Evolutionary conservation across 2,797 vertebrate species (phyloP).

Genomic region (Halcyon chelicuti): DNA sequence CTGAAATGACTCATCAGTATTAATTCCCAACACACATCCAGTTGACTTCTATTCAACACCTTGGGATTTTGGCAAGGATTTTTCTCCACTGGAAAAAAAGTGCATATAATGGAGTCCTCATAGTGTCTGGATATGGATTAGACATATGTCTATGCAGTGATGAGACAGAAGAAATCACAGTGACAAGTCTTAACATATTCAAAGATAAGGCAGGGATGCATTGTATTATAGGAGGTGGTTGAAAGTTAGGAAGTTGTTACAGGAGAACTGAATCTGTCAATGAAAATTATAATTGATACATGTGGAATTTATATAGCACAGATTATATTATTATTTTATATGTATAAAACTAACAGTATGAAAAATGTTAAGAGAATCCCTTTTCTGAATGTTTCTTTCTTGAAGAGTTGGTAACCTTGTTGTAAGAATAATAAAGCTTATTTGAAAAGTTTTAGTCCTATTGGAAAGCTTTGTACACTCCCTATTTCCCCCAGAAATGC

Average conservation of each 20-base stretch:
- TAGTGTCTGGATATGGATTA: background rate
- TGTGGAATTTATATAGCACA: background rate
- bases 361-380: background rate
- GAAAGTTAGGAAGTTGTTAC: background rate
- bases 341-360: background rate
- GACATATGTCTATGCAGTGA: background rate
- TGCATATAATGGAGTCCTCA: background rate
- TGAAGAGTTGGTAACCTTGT: background rate
- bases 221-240: background rate
- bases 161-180: background rate
- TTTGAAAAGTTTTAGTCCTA: background rate
- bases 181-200: background rate
- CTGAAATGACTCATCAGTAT: background rate
- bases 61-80: background rate
- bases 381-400: background rate
- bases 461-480: background rate
- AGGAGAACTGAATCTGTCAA: background rate
- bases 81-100: background rate
- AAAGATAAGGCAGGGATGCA: background rate
- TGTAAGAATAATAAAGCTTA: background rate
- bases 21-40: background rate
- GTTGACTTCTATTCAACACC: background rate
- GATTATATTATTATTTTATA: no score
- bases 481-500: background rate
- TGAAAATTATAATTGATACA: background rate